Evolutionary conservation across 2,888 invertebrate species (phyloP), one percentile per base, ranked within the genome.

Genomic region (Conchocele bisecta): DNA sequence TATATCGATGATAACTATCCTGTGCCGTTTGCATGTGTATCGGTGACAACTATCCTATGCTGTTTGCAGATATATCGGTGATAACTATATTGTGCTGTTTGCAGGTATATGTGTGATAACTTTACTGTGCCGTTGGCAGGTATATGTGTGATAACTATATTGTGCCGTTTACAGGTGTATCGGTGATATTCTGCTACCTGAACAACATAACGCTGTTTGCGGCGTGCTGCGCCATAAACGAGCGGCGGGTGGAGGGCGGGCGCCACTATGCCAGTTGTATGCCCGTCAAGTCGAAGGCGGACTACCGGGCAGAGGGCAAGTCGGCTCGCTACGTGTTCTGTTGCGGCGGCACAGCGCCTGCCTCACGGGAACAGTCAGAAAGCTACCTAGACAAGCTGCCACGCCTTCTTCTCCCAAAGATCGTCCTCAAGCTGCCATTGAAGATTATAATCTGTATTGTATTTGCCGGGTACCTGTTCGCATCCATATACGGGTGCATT

Each of bases 171-270:
- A 7, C 63, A 79, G 79, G 70, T 37, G 57, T 70, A 4, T 67
- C 75, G 24, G 79, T 79, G 0, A n/a, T 67, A 22, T 67, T 83
- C 41, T 81, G 79, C 41, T 81, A 81, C 56, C 37, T 83, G 33
- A 81, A 79, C 63, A 73, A 81, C 37, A 37, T 81, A 1, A 79
- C 77, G 1, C 69, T 83, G 26, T 79, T 82, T 33, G 67, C 73
- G 13, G 75, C 73, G 15, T 75, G 72, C 26, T 42, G 82, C 33
- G 74, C 72, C 2, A 58, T 81, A n/a, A 60, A 79, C 26, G 77
- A 74, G 29, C 41, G 51, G n/a, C 67, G 79, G n/a, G 60, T 98
- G 90, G 94, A 22, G 15, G 37, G 41, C 2, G 67, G 64, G 17
- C 50, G 65, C 7, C 73, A 73, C 42, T 68, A 42, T 31, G 31